phyloP scores from a whole-genome alignment of 2,113 vertebrate species.

The Cyprinus carpio region DNA sequence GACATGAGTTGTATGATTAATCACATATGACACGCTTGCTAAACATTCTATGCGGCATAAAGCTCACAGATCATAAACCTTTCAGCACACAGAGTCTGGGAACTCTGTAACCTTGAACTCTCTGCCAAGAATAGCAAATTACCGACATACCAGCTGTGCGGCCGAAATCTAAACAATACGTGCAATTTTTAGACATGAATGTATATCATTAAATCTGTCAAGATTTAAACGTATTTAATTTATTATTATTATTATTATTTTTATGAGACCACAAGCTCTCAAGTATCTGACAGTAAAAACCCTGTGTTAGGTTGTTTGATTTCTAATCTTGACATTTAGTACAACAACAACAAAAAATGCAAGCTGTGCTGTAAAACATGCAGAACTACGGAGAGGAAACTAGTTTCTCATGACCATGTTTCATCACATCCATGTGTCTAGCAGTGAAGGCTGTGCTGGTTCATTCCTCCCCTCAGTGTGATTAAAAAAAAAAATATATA shows the following conservation, averaged over 20 bases:
- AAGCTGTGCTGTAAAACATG: constrained; percentile 1
- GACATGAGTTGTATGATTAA: constrained; percentile 23
- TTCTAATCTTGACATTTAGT: background rate
- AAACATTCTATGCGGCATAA: constrained; percentile 29
- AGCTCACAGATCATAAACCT: constrained; percentile 45
- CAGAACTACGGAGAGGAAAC: constrained; percentile 10
- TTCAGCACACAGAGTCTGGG: constrained; percentile 31
- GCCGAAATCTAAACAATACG: constrained; percentile 18
- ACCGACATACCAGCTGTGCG: background rate
- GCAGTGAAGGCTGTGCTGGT: background rate
- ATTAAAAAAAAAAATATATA: background rate
- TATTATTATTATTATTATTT: background rate
- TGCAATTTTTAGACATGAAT: background rate
- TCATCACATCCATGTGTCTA: constrained; percentile 37
- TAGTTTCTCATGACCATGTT: constrained; percentile 23
- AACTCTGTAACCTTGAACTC: constrained; percentile 31
- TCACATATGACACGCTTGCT: constrained; percentile 13
- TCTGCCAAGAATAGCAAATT: constrained; percentile 38
- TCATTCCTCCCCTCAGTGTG: constrained; percentile 27
- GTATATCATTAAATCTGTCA: background rate
- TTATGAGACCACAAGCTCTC: background rate
- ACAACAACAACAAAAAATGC: background rate
- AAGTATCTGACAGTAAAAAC: background rate
- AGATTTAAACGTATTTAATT: background rate
- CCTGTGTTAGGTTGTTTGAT: background rate